A percentile compares a stretch with the other conserved stretches of the same genome.
These are phyloP conservation scores for Rhingia campestris DNA, from an alignment of 2,888 invertebrate genomes.

Conservation along the genomic window DNA sequence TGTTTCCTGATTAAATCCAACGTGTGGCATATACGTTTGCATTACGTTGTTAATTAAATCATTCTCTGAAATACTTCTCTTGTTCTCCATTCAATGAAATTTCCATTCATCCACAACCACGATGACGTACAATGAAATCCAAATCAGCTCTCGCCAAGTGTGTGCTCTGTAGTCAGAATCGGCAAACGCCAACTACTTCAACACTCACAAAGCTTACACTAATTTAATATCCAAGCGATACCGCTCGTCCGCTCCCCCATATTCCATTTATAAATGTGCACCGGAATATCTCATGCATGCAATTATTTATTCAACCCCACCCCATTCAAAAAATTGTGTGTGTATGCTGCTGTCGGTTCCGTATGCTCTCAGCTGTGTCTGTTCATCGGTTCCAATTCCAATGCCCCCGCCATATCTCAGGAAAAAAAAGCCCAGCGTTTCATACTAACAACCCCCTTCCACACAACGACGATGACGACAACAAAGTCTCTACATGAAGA, in stretches of 20 bases:
- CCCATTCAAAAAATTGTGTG: constrained; percentile 27
- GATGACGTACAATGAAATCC: constrained; percentile 36
- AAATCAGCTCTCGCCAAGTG: constrained; percentile 13
- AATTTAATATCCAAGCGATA: constrained; percentile 47
- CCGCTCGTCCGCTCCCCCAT: constrained; percentile 29
- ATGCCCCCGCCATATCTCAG: constrained; percentile 18
- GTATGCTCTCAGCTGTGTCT: constrained; percentile 35
- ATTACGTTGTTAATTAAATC: constrained; percentile 28
- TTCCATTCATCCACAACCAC: constrained; percentile 12
- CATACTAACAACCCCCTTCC: constrained; percentile 35
- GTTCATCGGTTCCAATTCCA: constrained; percentile 35
- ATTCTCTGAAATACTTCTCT: constrained; percentile 34
- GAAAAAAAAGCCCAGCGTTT: constrained; percentile 15
- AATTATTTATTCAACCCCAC: constrained; percentile 10
- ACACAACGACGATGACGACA: constrained; percentile 9
- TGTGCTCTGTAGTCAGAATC: constrained; percentile 5
- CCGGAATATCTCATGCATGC: constrained; percentile 28
- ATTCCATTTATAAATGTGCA: constrained; percentile 17
- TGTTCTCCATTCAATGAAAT: constrained; percentile 14
- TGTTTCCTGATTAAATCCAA: background rate
- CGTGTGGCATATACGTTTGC: background rate
- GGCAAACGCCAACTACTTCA: constrained; percentile 9
- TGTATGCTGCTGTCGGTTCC: background rate
- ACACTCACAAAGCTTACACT: constrained; percentile 33
- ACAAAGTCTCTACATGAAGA: constrained; percentile 1